Conservation (phyloP, 1,140 invertebrate genomes). For the Sitobion miscanthi region DNA sequence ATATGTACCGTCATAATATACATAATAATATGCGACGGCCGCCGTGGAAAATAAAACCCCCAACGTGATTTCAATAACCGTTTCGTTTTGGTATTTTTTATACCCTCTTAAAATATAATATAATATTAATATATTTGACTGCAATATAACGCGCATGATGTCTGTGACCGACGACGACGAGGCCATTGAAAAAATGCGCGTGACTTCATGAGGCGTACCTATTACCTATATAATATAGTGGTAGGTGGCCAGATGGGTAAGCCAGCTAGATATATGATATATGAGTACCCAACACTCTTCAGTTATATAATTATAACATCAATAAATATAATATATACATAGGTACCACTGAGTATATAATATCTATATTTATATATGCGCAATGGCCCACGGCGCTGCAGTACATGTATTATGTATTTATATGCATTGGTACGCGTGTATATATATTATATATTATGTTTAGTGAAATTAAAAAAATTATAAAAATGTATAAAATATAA, state of each 20-base stretch:
- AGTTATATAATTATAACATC: not conserved
- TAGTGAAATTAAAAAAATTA: constrained; percentile 6
- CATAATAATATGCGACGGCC: no score
- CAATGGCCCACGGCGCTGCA: not conserved
- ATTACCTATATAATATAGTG: not conserved
- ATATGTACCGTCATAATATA: no score
- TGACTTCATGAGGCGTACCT: not conserved
- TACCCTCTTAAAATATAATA: not conserved
- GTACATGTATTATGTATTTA: not conserved
- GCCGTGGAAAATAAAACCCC: not conserved
- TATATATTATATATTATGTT: not conserved
- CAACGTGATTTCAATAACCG: not conserved
- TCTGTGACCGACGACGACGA: not conserved
- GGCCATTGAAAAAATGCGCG: not conserved
- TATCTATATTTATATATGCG: not conserved
- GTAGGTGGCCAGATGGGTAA: not conserved
- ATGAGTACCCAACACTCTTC: not conserved
- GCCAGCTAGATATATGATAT: not conserved
- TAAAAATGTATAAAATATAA: no score
- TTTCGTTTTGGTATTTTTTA: constrained; percentile 4
- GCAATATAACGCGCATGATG: not conserved
- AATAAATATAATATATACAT: not conserved
- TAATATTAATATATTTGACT: not conserved
- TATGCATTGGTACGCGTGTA: not conserved
- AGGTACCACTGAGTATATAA: not conserved